phyloP scores from a whole-genome alignment of 2,888 invertebrate genomes.

The Troglohyphantes excavatus region DNA sequence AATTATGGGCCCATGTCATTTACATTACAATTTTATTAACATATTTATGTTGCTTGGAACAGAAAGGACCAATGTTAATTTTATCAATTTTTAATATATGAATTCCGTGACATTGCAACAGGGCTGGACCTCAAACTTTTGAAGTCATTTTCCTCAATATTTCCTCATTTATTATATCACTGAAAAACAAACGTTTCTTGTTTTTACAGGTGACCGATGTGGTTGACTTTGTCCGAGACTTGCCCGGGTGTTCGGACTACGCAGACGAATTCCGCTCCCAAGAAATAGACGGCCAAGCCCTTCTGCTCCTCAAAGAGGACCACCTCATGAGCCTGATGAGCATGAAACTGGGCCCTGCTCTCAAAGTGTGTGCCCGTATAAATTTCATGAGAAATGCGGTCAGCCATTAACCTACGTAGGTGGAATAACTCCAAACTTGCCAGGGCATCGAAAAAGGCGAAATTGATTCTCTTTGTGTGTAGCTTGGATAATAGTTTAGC shows the following conservation, averaged over 20 bases:
- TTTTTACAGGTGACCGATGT: conserved; percentile 90
- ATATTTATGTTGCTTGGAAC: too few species aligned
- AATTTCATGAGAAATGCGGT: conserved; percentile 80
- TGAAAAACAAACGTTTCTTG: too few species aligned
- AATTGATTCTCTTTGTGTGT: too few species aligned
- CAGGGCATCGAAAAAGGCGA: neutral
- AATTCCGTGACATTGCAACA: too few species aligned
- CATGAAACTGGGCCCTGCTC: conserved; percentile 97
- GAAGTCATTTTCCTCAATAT: too few species aligned
- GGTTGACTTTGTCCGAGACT: conserved; percentile 91
- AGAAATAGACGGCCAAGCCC: conserved; percentile 97
- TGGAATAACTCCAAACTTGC: neutral
- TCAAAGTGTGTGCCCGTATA: conserved; percentile 96
- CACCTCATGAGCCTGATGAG: conserved; percentile 96
- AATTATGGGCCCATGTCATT: too few species aligned
- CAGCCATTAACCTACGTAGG: conserved; percentile 22
- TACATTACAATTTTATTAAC: too few species aligned
- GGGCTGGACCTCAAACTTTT: too few species aligned
- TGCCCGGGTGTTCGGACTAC: conserved; percentile 95
- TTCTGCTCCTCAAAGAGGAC: conserved; percentile 94
- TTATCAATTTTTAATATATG: too few species aligned
- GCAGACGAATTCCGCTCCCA: conserved; percentile 97
- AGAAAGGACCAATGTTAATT: too few species aligned
- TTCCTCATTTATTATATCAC: too few species aligned
- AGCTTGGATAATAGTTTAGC: too few species aligned